Evolutionary conservation across 2,888 invertebrate genomes (phyloP), one percentile per base, ranked within the genome.

Genomic region (Hyppa rectilinea): DNA sequence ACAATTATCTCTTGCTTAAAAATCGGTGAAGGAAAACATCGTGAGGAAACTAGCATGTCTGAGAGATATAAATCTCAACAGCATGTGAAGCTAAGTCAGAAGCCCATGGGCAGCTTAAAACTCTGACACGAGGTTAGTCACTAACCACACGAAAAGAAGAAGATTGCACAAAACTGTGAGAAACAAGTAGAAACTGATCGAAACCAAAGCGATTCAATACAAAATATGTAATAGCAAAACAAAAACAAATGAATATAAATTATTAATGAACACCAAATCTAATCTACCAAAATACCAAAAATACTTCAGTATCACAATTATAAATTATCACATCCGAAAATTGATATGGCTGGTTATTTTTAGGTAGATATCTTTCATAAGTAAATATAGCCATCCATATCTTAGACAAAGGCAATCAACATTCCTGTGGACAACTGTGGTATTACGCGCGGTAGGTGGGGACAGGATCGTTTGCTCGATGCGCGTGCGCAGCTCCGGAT

Each of bases 401-500:
- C 61, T 55, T 4, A 66, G 38, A 36, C 56, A 36, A 49, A 75
- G 63, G 62, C 62, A 74, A 78, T 81, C 50, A 81, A 81, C 65
- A 81, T 81, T 81, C 82, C 50, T 47, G 31, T 29, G n/a, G 2
- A 26, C 29, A 45, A 72, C 26, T 56, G 45, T 53, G 50, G 12
- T 34, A 26, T 67, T 49, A 64, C 56, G 43, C 34, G 56, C 53
- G 52, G 70, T 34, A 60, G 60, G 74, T 53, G 65, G 45, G 29
- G 63, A 50, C 61, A 59, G 62, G 50, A 45, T 64, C 45, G 50
- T 31, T 75, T 36, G 61, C 50, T 47, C 34, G 45, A 38, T 64
- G 81, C 74, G 78, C 64, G 43, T 59, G 74, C 81, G 70, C 81
- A 67, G 14, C 40, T 61, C 64, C 38, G 58, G 45, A 20, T 74